Conservation (phyloP, 2,797 vertebrate genomes). For the Lagorchestes hirsutus region DNA sequence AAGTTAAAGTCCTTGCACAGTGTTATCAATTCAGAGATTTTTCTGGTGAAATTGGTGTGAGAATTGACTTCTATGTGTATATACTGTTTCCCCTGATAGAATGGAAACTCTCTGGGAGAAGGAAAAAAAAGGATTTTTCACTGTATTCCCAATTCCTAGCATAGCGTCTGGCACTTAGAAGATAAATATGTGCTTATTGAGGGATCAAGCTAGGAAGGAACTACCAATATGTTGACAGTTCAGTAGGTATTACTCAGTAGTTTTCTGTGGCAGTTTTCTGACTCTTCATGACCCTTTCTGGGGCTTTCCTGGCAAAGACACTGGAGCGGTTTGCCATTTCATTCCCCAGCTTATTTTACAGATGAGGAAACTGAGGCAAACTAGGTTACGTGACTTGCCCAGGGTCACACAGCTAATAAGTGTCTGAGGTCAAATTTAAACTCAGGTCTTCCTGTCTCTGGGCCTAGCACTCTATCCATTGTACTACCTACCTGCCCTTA, state of each 20-base stretch:
- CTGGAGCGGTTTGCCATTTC: not conserved
- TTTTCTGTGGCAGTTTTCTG: not conserved
- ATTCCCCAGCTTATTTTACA: not conserved
- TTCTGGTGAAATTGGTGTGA: slow-evolving; percentile 26
- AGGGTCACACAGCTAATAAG: not conserved
- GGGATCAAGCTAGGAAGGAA: slow-evolving; percentile 36
- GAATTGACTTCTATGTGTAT: not conserved
- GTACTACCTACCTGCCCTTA: not conserved
- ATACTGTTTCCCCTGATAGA: not conserved
- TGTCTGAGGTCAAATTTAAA: not conserved
- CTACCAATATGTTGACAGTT: not conserved
- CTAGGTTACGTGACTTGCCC: not conserved
- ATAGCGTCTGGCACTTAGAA: not conserved
- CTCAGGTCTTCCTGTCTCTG: not conserved
- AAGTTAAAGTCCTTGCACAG: slow-evolving; percentile 49
- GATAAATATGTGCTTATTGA: not conserved
- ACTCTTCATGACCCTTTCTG: not conserved
- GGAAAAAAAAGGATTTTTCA: not conserved
- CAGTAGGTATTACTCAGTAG: not conserved
- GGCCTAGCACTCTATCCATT: not conserved
- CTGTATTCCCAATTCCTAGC: not conserved
- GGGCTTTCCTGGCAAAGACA: not conserved
- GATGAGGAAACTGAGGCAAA: not conserved
- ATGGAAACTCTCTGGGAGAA: not conserved
- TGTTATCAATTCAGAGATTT: slow-evolving; percentile 65